Base-by-base conservation (phyloP, 2,797 vertebrate species). In the Pangasius larnaudii region DNA sequence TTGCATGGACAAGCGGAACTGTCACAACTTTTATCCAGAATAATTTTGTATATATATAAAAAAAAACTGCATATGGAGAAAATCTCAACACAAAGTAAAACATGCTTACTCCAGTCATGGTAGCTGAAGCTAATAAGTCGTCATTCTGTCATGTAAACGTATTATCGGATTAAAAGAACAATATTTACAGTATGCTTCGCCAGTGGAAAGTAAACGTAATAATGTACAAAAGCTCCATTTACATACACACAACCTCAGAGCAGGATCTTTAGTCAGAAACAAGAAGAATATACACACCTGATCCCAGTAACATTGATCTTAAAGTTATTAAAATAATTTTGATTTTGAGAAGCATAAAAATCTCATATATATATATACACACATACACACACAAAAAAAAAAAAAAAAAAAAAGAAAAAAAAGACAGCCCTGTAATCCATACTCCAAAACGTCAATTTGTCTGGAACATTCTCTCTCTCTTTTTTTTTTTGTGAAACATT, bases 281-380 rank as follows among this genome's bases (percentile, higher is more conserved):
- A 93, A 93, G 92, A 83, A 93, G 94, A 94, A 95, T 96, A 96
- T 96, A 95, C 94, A 96, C 89, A 92, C 92, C 92, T 92, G 91
- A 94, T 93, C 92, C 93, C 93, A 94, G 92, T 94, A 91, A 94
- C 94, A 95, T 88, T 90, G 75, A 92, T 91, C 91, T 72, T 92
- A 91, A 92, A 94, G 95, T 97, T 98, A 97, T 96, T 97, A 98
- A 98, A 98, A 99, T 98, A 98, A 97, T 95, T 94, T 90, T 95
- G 96, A 97, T 95, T 94, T 90, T 95, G 96, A 95, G 96, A 97
- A 96, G 97, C 96, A 97, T 97, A 98, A 97, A 98, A 99, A 98
- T 98, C 97, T 71, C 96, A 97, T 96, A 39, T 39, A 39, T 39
- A 39, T 3, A 39, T 39, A 4, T 3, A 39, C 36, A 39, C 36